A percentile compares a stretch with the other conserved stretches of the same genome.
phyloP scores from a whole-genome alignment of 2,888 invertebrate genomes.

The Drosophila emarginata region DNA sequence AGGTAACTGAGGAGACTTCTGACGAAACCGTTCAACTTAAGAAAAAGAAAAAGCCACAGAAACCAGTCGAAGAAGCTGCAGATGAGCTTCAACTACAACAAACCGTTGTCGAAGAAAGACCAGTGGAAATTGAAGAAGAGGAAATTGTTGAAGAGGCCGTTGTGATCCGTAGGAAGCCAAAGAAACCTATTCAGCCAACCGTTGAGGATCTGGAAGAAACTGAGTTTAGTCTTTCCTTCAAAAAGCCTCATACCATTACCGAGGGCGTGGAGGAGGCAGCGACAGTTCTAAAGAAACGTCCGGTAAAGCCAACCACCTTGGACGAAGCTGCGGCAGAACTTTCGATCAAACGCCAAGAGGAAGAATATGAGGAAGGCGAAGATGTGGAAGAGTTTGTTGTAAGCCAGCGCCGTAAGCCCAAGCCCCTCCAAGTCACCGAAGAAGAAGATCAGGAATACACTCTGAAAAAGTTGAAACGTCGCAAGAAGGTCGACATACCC shows the following conservation, averaged over 20 bases:
- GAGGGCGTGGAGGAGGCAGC: conserved; percentile 82
- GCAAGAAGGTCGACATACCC: conserved; percentile 87
- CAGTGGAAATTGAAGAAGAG: conserved; percentile 85
- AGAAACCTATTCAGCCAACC: conserved; percentile 68
- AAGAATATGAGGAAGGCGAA: conserved; percentile 82
- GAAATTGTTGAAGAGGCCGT: conserved; percentile 81
- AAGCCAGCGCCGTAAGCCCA: conserved; percentile 83
- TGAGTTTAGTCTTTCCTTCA: conserved; percentile 79
- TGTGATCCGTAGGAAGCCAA: conserved; percentile 74
- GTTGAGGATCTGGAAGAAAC: conserved; percentile 80
- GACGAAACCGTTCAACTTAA: conserved; percentile 78
- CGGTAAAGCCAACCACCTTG: conserved; percentile 69
- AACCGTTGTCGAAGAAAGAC: conserved; percentile 79
- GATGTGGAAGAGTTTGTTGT: conserved; percentile 84
- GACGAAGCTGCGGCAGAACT: conserved; percentile 82
- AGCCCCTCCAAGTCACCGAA: conserved; percentile 83
- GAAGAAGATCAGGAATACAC: conserved; percentile 87
- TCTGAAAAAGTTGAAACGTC: conserved; percentile 88
- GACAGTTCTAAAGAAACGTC: conserved; percentile 81
- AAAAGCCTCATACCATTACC: conserved; percentile 81
- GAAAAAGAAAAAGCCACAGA: conserved; percentile 78
- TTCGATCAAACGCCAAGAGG: conserved; percentile 77
- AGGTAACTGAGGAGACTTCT: conserved; percentile 78
- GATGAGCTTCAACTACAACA: conserved; percentile 80
- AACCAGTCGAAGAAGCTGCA: conserved; percentile 77